Base-by-base conservation (phyloP, 2,797 vertebrate species). In the Sebastolobus altivelis region DNA sequence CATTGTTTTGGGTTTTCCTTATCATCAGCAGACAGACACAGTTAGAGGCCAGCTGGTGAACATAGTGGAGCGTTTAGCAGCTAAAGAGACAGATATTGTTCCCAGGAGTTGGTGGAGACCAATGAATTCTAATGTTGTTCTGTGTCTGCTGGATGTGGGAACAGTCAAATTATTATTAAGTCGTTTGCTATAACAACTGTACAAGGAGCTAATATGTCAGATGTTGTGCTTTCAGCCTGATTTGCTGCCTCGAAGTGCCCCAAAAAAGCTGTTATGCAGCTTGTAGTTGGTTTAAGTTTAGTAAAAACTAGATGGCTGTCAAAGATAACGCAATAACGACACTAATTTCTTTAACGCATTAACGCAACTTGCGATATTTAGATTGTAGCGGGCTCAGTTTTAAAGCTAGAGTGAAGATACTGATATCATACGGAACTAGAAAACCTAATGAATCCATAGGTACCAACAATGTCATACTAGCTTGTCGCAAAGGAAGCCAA, bases 351-450 rank as follows among this genome's bases (percentile, higher is more conserved):
- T 46, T 20, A 46, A 18, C 0, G 16, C 7, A 8, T 18, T 4
- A 46, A 46, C 7, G 43, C 43, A 46, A 46, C 43, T 0, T 20
- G 16, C 7, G 0, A 46, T 46, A 18, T 46, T 46, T 46, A 46
- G 43, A 16, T 20, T 46, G 43, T 46, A 18, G 0, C 16, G 0
- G 7, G 0, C 16, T 46, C 0, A 0, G 1, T 46, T 46, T 46
- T 46, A 46, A 18, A 46, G 16, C 43, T 0, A 46, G 16, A 46
- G 43, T 46, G 43, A 18, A 46, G 43, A 46, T 0, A 20, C 16
- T 20, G 43, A 16, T 18, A 46, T 46, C 43, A 46, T 18, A 18
- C 18, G 43, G 18, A 18, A 46, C 43, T 46, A 46, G 6, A 46
- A 46, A 46, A 18, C 43, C 7, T 8, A 46, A 46, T 2, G 3